Conservation (phyloP, 2,888 invertebrate species). For the Chesias legatella region DNA sequence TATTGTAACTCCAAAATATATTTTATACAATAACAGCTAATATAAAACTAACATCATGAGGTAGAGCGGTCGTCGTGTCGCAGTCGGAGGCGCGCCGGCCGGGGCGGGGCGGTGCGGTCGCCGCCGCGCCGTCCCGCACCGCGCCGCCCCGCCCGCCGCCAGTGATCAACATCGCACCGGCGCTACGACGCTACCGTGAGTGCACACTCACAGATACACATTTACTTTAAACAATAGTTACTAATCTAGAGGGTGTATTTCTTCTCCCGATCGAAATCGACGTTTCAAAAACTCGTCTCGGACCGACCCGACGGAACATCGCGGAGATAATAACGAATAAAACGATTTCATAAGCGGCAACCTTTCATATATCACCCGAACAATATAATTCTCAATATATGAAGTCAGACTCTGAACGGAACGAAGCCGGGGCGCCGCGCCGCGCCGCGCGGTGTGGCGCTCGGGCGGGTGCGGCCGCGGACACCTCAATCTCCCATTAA, state of each 20-base stretch:
- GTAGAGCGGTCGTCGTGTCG: conserved; percentile 63
- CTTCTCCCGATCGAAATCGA: conserved; percentile 79
- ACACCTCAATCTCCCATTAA: conserved; percentile 65
- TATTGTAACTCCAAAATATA: conserved; percentile 76
- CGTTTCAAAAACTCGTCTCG: conserved; percentile 79
- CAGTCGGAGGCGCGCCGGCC: conserved; percentile 37
- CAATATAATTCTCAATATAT: conserved; percentile 79
- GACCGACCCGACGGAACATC: conserved; percentile 76
- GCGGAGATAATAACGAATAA: conserved; percentile 77
- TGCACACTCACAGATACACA: conserved; percentile 59
- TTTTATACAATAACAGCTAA: conserved; percentile 77
- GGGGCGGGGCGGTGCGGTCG: conserved; percentile 11
- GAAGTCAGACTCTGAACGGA: conserved; percentile 70
- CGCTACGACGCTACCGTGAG: conserved; percentile 70
- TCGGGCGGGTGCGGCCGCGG: conserved; percentile 62
- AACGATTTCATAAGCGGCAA: conserved; percentile 76
- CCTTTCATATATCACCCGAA: conserved; percentile 81
- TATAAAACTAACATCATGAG: conserved; percentile 72
- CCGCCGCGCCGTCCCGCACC: conserved; percentile 13
- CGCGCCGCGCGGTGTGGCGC: conserved; percentile 67
- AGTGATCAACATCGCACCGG: conserved; percentile 77
- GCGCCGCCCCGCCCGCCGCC: conserved; percentile 19
- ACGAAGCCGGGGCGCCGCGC: conserved; percentile 61
- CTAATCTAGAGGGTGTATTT: conserved; percentile 76
- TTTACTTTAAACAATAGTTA: conserved; percentile 76